Evolutionary conservation across 2,113 vertebrate species (phyloP).

Genomic region (Channa argus): DNA sequence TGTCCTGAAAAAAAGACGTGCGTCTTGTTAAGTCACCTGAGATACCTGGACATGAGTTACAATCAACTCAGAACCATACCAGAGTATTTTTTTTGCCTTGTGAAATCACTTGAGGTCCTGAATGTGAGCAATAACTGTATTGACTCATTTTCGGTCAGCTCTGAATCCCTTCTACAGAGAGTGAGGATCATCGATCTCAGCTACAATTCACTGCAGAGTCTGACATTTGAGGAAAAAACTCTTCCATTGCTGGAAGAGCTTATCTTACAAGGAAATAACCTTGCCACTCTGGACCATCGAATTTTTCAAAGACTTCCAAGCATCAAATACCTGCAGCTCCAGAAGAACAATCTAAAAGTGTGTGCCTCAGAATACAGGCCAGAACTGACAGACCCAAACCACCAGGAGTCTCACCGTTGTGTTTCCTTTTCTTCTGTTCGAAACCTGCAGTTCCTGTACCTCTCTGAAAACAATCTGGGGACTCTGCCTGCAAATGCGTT

Average conservation of each 20-base stretch:
- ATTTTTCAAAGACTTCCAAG: constrained; percentile 85
- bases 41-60: constrained; percentile 92
- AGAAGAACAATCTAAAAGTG: constrained; percentile 86
- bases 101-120: constrained; percentile 86
- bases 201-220: constrained; percentile 85
- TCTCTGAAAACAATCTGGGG: constrained; percentile 86
- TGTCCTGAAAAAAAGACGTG: constrained; percentile 43
- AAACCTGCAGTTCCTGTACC: constrained; percentile 83
- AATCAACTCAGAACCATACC: constrained; percentile 90
- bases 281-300: constrained; percentile 78
- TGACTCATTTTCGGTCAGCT: constrained; percentile 74
- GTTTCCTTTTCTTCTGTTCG: constrained; percentile 82
- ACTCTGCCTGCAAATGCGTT: constrained; percentile 83
- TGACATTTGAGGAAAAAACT: constrained; percentile 73
- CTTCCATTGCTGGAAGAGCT: constrained; percentile 83
- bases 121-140: constrained; percentile 95
- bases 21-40: constrained; percentile 75
- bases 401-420: constrained; percentile 71
- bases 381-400: constrained; percentile 46
- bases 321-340: constrained; percentile 86
- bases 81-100: constrained; percentile 82
- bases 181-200: constrained; percentile 88
- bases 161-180: constrained; percentile 65
- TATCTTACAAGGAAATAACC: constrained; percentile 85
- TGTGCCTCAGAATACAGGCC: constrained; percentile 60